Conservation (phyloP, 2,113 vertebrate species). For the Larimichthys polyactis region DNA sequence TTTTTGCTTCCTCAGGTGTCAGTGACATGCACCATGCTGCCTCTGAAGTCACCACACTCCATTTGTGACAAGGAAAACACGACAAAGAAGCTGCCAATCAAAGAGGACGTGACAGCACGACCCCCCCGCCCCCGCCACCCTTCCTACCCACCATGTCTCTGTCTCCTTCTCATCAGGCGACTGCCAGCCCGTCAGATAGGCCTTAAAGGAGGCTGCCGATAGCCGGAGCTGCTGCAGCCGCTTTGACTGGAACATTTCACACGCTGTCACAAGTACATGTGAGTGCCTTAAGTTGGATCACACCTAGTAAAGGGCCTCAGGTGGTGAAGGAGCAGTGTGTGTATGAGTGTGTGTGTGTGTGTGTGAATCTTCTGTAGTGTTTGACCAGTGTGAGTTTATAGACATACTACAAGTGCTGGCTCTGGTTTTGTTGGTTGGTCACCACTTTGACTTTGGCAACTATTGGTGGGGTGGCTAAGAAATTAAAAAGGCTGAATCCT, state of each 20-base stretch:
- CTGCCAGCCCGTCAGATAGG: constrained; percentile 71
- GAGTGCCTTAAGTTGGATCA: constrained; percentile 65
- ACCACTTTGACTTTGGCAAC: neutral
- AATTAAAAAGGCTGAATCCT: neutral
- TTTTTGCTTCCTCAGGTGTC: constrained; percentile 2
- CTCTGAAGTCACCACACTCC: neutral
- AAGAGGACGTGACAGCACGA: constrained; percentile 25
- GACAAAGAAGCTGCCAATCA: constrained; percentile 50
- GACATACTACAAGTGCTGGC: neutral
- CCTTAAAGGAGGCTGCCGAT: constrained; percentile 64
- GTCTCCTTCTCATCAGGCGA: constrained; percentile 66
- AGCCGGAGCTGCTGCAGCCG: constrained; percentile 60
- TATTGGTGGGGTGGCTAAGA: neutral
- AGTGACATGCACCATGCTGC: neutral
- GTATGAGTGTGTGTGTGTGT: constrained; percentile 21
- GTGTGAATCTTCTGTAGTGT: neutral
- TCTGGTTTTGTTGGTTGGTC: neutral
- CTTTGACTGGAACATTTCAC: constrained; percentile 74
- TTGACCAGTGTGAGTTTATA: neutral
- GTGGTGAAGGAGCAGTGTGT: constrained; percentile 44
- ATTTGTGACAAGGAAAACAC: neutral
- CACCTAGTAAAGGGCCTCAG: constrained; percentile 54
- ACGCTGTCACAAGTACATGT: constrained; percentile 64
- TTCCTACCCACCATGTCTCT: constrained; percentile 19
- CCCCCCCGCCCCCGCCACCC: neutral